phyloP scores from a whole-genome alignment of 2,888 invertebrate species.

The Andrena hattorfiana region DNA sequence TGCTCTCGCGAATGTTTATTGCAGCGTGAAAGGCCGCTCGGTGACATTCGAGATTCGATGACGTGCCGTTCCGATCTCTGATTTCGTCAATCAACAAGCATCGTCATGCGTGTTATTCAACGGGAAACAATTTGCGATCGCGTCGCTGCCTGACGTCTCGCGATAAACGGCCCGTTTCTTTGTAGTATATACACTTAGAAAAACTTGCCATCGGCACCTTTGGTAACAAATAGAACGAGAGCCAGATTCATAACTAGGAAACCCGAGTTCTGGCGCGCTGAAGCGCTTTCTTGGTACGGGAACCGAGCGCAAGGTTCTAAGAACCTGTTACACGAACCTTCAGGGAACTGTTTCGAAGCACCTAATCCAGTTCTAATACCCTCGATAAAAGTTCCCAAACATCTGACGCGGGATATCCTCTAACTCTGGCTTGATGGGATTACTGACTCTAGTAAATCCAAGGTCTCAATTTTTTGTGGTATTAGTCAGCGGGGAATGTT shows the following conservation, averaged over 20 bases:
- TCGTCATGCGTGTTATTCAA: slow-evolving; percentile 10
- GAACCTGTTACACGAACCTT: slow-evolving; percentile 20
- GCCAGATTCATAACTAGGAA: neutral
- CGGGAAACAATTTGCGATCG: neutral
- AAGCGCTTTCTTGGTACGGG: neutral
- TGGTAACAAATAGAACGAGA: neutral
- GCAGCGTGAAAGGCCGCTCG: slow-evolving; percentile 44
- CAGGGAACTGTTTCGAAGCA: neutral
- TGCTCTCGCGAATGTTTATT: slow-evolving; percentile 34
- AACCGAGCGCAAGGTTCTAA: neutral
- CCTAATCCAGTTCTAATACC: slow-evolving; percentile 33
- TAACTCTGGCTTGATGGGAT: neutral
- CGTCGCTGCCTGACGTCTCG: neutral
- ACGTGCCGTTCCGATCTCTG: slow-evolving; percentile 44
- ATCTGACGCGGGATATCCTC: slow-evolving; percentile 10
- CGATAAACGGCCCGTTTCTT: neutral
- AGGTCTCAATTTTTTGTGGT: neutral
- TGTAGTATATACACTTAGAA: neutral
- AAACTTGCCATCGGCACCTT: neutral
- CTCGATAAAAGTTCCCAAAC: slow-evolving; percentile 19
- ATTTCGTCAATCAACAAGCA: slow-evolving; percentile 52
- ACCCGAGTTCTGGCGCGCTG: neutral
- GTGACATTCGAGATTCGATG: slow-evolving; percentile 50
- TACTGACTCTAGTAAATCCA: neutral
- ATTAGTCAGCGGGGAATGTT: slow-evolving; percentile 10